phyloP scores from a whole-genome alignment of 2,113 vertebrate genomes.

The Meles meles region DNA sequence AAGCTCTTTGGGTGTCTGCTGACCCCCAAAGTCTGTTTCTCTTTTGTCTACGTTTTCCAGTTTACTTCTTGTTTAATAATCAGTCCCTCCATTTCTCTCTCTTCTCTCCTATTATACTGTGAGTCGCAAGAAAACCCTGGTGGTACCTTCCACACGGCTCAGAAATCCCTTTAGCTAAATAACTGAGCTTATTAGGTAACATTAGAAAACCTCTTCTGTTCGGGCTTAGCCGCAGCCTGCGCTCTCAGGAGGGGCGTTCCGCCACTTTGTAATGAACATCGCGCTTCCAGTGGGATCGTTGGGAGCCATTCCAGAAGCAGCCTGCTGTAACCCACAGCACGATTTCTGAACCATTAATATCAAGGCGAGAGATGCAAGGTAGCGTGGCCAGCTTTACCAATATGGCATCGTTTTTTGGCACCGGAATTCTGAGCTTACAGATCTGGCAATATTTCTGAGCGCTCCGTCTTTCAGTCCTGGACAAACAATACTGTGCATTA shows the following conservation, averaged over 20 bases:
- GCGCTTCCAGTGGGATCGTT: neutral
- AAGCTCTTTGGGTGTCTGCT: neutral
- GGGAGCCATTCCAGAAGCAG: neutral
- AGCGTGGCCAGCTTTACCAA: neutral
- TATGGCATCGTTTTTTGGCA: neutral
- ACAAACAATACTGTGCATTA: neutral
- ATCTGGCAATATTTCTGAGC: neutral
- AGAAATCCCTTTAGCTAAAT: neutral
- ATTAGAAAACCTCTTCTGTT: neutral
- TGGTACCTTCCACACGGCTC: neutral
- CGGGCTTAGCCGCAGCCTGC: neutral
- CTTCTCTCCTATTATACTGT: neutral
- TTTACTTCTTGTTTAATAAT: neutral
- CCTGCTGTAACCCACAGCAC: neutral
- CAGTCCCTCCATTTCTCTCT: neutral
- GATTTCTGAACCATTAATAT: neutral
- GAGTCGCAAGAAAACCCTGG: neutral
- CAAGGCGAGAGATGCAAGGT: neutral
- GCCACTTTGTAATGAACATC: too few relatives aligned
- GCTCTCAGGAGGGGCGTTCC: rapidly evolving
- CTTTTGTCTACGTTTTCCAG: neutral
- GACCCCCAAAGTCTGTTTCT: neutral
- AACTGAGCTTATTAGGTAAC: neutral
- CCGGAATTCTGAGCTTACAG: neutral
- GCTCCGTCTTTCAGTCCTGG: too few relatives aligned